Conservation (phyloP, 1,140 invertebrate genomes). For the Lepeophtheirus salmonis region DNA sequence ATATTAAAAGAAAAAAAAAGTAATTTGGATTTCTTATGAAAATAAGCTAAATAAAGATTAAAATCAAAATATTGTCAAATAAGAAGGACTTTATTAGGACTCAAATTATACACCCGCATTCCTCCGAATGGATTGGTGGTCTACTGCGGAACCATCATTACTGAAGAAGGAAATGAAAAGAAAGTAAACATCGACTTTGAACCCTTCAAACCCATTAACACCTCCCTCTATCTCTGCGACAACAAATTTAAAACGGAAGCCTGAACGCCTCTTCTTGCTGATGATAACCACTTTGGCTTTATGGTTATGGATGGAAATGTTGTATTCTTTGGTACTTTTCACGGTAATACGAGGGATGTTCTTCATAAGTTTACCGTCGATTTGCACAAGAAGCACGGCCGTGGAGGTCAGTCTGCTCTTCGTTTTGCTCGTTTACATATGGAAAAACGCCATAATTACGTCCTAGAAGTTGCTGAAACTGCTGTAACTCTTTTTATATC, state of each 20-base stretch:
- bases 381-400: constrained; percentile 97
- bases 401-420: constrained; percentile 97
- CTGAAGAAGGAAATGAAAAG: constrained; percentile 98
- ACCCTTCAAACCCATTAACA: constrained; percentile 99
- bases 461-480: constrained; percentile 92
- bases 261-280: constrained; percentile 83
- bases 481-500: constrained; percentile 92
- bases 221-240: constrained; percentile 95
- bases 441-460: constrained; percentile 99
- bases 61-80: too few relatives aligned
- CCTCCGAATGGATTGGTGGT: constrained; percentile 97
- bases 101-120: constrained; percentile 98
- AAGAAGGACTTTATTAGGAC: too few relatives aligned
- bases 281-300: constrained; percentile 99
- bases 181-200: constrained; percentile 99
- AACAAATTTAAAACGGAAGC: constrained; percentile 98
- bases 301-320: constrained; percentile 99
- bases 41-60: too few relatives aligned
- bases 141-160: constrained; percentile 98
- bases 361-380: constrained; percentile 98
- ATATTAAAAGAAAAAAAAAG: too few relatives aligned
- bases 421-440: constrained; percentile 97
- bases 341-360: constrained; percentile 75
- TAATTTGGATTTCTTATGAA: too few relatives aligned
- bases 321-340: constrained; percentile 93